Percentiles rank a stretch among this genome's conserved stretches.
Conservation (phyloP, 2,797 vertebrate species). For the Muscicapa comitata region DNA sequence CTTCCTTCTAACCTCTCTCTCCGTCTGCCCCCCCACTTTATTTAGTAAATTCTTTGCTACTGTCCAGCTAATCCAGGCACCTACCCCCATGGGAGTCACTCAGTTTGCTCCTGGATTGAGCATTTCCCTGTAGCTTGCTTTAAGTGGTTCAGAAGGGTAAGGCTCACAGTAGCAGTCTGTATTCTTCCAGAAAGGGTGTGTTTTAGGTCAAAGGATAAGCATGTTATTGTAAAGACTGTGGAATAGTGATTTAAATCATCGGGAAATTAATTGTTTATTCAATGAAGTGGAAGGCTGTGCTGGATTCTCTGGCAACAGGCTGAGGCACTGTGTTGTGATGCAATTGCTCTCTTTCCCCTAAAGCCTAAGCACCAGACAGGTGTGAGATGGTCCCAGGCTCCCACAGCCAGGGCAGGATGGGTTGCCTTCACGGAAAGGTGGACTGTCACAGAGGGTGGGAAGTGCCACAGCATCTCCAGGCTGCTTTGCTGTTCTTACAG, state of each 20-base stretch:
- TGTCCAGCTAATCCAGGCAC: not conserved
- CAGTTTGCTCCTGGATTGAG: not conserved
- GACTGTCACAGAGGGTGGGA: not conserved
- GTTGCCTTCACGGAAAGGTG: not conserved
- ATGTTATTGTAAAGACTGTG: not conserved
- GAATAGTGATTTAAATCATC: not conserved
- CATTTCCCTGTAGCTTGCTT: not conserved
- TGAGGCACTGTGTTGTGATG: not conserved
- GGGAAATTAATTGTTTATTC: not conserved
- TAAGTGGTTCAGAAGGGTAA: not conserved
- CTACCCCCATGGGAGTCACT: not conserved
- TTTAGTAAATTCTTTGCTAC: not conserved
- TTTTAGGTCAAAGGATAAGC: not conserved
- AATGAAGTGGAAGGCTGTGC: not conserved
- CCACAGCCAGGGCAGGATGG: not conserved
- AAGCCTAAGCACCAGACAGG: not conserved
- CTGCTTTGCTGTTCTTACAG: not conserved
- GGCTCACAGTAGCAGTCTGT: not conserved
- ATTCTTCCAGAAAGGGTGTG: not conserved
- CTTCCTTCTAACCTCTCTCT: not conserved
- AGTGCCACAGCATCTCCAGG: not conserved
- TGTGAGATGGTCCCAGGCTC: not conserved
- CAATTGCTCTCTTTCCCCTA: not conserved
- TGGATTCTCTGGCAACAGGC: not conserved
- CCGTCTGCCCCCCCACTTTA: not conserved